phyloP scores from a whole-genome alignment of 2,113 vertebrate species.

The Bagarius yarrelli region DNA sequence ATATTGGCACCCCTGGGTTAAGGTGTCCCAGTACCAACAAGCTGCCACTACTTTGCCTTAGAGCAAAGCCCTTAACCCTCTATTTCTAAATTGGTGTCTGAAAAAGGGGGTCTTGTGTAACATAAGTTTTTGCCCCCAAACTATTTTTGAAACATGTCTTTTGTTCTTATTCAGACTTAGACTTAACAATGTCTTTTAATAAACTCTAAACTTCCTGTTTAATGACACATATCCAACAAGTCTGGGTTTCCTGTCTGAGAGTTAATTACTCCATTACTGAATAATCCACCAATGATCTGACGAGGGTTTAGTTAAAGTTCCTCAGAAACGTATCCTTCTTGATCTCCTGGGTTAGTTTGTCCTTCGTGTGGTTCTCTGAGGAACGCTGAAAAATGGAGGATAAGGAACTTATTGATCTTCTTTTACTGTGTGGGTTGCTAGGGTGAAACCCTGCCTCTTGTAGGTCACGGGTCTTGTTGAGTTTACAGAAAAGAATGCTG shows the following conservation, averaged over 20 bases:
- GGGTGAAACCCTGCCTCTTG: neutral
- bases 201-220: constrained; percentile 26
- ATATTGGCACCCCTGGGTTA: too few relatives aligned
- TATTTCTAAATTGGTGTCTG: too few relatives aligned
- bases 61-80: too few relatives aligned
- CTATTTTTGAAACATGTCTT: neutral
- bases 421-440: neutral
- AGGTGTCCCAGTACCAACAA: too few relatives aligned
- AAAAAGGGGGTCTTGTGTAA: too few relatives aligned
- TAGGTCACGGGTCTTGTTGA: neutral
- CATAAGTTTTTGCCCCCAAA: neutral
- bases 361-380: neutral
- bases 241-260: constrained; percentile 6
- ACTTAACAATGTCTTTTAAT: constrained; percentile 32
- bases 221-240: constrained; percentile 8
- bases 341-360: neutral
- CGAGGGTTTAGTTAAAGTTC: neutral
- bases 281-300: constrained; percentile 32
- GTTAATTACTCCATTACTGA: constrained; percentile 24
- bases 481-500: neutral
- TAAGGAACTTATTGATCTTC: neutral
- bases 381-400: neutral
- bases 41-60: too few relatives aligned
- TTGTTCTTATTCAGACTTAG: neutral
- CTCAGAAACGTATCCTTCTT: neutral